Evolutionary conservation across 2,113 vertebrate species (phyloP).

Genomic region (Cairina moschata): DNA sequence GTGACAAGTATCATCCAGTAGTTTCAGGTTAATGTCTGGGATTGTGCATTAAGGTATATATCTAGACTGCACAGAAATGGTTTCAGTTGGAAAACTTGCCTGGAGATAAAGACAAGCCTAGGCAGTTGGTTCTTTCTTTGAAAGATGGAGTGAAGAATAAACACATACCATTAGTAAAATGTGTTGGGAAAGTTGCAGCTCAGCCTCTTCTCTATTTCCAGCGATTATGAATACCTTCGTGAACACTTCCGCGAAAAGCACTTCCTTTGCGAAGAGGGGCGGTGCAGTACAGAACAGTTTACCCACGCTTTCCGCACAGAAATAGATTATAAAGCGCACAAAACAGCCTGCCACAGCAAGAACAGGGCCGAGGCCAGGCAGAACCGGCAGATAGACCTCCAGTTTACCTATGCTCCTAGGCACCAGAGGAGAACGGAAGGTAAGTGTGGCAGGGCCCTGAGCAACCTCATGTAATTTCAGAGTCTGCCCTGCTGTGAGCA

Average conservation of each 20-base stretch:
- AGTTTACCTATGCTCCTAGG: conserved; percentile 87
- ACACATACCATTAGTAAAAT: rapidly evolving
- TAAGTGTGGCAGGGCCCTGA: conserved; percentile 22
- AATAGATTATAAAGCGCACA: conserved; percentile 98
- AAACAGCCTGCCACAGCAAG: conserved; percentile 92
- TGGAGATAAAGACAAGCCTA: not conserved
- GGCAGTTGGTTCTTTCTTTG: not conserved
- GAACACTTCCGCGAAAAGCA: conserved; percentile 97
- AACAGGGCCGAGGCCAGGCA: conserved; percentile 94
- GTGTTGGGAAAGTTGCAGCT: not conserved
- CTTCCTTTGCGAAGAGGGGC: conserved; percentile 95
- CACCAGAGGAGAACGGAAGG: conserved; percentile 88
- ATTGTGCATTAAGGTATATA: rapidly evolving
- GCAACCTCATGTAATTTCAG: not conserved
- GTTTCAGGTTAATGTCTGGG: not conserved
- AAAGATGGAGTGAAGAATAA: not conserved
- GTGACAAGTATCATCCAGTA: not conserved
- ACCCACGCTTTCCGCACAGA: conserved; percentile 96
- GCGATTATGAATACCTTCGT: conserved; percentile 91
- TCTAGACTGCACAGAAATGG: too few relatives aligned
- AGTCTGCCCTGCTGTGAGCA: not conserved
- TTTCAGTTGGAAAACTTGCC: not conserved
- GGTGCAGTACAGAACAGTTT: conserved; percentile 92
- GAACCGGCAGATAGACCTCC: conserved; percentile 96
- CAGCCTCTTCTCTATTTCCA: not conserved